phyloP scores from a whole-genome alignment of 2,113 vertebrate genomes.

The Camelus bactrianus region DNA sequence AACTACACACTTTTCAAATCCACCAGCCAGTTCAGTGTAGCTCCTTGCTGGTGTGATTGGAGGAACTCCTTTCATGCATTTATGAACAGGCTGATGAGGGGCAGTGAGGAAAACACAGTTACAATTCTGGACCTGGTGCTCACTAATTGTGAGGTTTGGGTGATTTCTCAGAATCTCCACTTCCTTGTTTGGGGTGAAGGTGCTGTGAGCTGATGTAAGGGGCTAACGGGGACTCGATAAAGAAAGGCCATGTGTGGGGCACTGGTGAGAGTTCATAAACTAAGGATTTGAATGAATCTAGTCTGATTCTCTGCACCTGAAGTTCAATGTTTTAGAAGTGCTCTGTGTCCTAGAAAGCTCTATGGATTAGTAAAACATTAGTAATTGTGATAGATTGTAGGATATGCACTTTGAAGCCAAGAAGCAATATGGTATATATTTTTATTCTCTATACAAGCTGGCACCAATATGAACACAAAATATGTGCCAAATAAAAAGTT shows the following conservation, averaged over 20 bases:
- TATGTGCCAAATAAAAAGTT: neutral
- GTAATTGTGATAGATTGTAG: neutral
- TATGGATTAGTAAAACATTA: neutral
- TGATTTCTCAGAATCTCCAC: neutral
- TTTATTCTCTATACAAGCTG: neutral
- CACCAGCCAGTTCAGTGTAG: neutral
- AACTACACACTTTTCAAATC: neutral
- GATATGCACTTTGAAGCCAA: neutral
- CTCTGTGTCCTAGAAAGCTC: neutral
- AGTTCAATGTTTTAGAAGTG: neutral
- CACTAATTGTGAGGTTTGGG: neutral
- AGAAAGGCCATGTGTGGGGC: rapidly evolving
- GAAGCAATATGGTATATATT: neutral
- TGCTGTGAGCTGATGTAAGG: neutral
- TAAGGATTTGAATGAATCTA: neutral
- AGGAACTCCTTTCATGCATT: neutral
- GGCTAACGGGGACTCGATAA: neutral
- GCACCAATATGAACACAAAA: neutral
- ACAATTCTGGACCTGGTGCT: neutral
- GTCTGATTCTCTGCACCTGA: neutral
- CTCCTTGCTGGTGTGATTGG: neutral
- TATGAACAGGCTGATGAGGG: neutral
- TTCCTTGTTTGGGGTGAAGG: neutral
- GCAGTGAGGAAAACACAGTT: neutral
- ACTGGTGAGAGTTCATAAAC: neutral